phyloP scores from a whole-genome alignment of 2,113 vertebrate genomes.

The Notechis scutatus region DNA sequence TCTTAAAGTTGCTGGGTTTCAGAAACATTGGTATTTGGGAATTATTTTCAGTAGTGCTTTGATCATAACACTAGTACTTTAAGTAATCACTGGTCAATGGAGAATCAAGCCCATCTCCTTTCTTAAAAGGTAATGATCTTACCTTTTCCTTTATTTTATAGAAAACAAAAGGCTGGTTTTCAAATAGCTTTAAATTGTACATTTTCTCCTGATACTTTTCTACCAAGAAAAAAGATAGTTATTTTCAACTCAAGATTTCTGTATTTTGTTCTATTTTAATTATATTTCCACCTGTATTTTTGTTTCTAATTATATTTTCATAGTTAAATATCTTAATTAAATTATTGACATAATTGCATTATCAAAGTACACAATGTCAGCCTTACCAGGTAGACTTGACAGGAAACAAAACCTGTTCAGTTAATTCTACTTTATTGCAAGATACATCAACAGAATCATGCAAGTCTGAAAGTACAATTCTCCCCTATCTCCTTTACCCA shows the following conservation, averaged over 20 bases:
- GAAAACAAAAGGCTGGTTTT: neutral
- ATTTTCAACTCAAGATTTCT: neutral
- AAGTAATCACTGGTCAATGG: neutral
- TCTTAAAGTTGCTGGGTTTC: neutral
- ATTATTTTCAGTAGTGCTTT: neutral
- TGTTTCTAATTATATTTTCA: neutral
- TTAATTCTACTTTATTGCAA: neutral
- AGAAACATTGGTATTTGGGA: neutral
- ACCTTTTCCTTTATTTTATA: neutral
- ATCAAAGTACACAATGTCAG: neutral
- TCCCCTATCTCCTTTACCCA: neutral
- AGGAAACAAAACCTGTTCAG: neutral
- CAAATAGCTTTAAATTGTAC: neutral
- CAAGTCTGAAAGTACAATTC: neutral
- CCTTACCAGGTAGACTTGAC: neutral
- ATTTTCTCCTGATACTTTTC: neutral
- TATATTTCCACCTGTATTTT: neutral
- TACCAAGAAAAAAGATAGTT: neutral
- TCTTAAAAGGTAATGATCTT: neutral
- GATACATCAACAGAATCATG: neutral
- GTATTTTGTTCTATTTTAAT: neutral
- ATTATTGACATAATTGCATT: neutral
- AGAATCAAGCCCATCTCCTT: neutral
- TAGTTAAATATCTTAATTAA: neutral
- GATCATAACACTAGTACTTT: no score